Evolutionary conservation across 2,888 invertebrate species (phyloP).

Genomic region (Lydus trimaculatus): DNA sequence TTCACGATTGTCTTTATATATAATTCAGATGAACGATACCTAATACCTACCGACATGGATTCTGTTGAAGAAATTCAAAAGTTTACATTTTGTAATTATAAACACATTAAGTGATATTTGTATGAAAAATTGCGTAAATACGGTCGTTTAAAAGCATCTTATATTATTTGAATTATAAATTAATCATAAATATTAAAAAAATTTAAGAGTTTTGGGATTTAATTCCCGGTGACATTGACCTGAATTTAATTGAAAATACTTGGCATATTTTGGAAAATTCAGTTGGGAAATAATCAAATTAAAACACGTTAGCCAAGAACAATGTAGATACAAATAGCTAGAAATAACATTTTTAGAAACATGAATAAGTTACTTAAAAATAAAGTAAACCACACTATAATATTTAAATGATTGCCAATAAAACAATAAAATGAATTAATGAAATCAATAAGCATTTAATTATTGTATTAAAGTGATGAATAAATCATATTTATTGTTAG

Average conservation of each 20-base stretch:
- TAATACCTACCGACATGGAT: too few relatives aligned
- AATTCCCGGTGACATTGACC: not conserved
- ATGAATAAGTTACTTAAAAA: slow-evolving; percentile 36
- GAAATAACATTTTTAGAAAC: slow-evolving; percentile 36
- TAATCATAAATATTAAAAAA: not conserved
- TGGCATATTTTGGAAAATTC: slow-evolving; percentile 1
- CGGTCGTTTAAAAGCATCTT: not conserved
- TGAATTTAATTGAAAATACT: not conserved
- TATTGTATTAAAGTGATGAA: slow-evolving; percentile 17
- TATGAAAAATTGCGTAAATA: not conserved
- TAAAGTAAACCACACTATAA: slow-evolving; percentile 33
- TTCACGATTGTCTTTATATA: not conserved
- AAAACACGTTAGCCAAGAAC: slow-evolving; percentile 26
- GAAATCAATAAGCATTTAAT: slow-evolving; percentile 22
- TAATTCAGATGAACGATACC: not conserved
- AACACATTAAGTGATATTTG: not conserved
- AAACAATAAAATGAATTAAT: slow-evolving; percentile 21
- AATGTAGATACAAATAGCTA: slow-evolving; percentile 31
- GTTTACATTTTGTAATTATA: too few relatives aligned
- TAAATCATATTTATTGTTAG: slow-evolving; percentile 12
- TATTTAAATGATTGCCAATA: slow-evolving; percentile 32
- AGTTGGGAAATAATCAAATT: slow-evolving; percentile 12
- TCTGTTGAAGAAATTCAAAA: too few relatives aligned
- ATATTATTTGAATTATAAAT: not conserved
- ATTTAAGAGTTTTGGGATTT: not conserved